Evolutionary conservation across 2,888 invertebrate genomes (phyloP).

Genomic region (Platerodrilus igneus): DNA sequence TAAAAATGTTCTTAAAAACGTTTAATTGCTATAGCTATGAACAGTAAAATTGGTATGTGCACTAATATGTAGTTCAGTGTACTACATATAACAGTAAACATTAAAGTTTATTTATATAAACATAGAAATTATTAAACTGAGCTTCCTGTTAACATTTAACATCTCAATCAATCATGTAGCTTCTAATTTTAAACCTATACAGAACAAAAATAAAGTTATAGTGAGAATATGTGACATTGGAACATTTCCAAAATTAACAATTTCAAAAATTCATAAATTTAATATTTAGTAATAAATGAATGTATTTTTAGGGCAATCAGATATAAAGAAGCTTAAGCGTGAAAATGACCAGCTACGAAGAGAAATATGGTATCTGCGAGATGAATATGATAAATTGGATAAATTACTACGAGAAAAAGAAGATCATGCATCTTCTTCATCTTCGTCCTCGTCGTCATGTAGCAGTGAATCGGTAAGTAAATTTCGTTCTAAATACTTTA

Average conservation of each 20-base stretch:
- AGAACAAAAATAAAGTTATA: too few relatives aligned
- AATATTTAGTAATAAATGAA: slow-evolving; percentile 1
- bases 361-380: slow-evolving; percentile 81
- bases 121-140: too few relatives aligned
- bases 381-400: slow-evolving; percentile 84
- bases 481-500: too few relatives aligned
- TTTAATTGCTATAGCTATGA: too few relatives aligned
- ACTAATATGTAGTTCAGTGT: too few relatives aligned
- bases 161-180: too few relatives aligned
- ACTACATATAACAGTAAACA: too few relatives aligned
- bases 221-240: slow-evolving; percentile 16
- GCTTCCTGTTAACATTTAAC: too few relatives aligned
- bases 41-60: too few relatives aligned
- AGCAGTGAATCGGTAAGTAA: slow-evolving; percentile 51
- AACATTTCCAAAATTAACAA: slow-evolving; percentile 11
- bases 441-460: slow-evolving; percentile 58
- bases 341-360: slow-evolving; percentile 84
- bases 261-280: slow-evolving; percentile 1
- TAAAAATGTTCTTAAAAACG: too few relatives aligned
- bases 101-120: too few relatives aligned
- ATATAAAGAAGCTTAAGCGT: slow-evolving; percentile 80
- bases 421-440: slow-evolving; percentile 45
- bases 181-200: too few relatives aligned
- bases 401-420: slow-evolving; percentile 63
- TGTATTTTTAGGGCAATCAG: slow-evolving; percentile 66